Conservation (phyloP, 2,888 invertebrate species). For the Saturnia japonica region DNA sequence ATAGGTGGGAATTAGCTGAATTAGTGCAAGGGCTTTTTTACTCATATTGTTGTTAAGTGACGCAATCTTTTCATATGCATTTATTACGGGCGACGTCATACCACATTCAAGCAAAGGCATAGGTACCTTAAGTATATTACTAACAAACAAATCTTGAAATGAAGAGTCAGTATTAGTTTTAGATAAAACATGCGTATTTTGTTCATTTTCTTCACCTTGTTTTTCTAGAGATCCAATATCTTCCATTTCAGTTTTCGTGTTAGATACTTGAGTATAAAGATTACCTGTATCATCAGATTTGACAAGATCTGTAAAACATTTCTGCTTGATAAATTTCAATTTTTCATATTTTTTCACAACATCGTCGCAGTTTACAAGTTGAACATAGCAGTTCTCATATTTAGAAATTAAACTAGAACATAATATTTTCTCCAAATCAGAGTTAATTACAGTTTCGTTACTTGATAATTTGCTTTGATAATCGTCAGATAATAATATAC, state of each 20-base stretch:
- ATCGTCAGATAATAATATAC: background rate
- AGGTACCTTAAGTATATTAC: background rate
- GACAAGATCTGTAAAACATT: background rate
- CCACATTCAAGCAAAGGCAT: background rate
- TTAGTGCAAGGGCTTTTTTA: background rate
- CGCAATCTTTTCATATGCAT: background rate
- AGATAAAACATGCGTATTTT: background rate
- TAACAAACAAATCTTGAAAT: background rate
- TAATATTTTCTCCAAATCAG: background rate
- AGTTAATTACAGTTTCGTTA: background rate
- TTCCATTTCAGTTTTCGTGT: background rate
- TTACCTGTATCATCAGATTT: background rate
- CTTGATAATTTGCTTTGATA: background rate
- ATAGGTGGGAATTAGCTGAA: background rate
- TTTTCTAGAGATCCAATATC: background rate
- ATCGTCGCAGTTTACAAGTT: slow-evolving; percentile 51
- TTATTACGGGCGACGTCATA: background rate
- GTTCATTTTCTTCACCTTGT: background rate
- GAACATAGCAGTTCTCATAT: slow-evolving; percentile 42
- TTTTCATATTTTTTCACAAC: slow-evolving; percentile 44
- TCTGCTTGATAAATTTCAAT: background rate
- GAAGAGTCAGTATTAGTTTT: background rate
- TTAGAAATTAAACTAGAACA: background rate
- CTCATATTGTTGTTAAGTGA: background rate
- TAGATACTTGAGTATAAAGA: background rate